Conservation (phyloP, 2,797 vertebrate species). For the Paedocypris micromegethes region DNA sequence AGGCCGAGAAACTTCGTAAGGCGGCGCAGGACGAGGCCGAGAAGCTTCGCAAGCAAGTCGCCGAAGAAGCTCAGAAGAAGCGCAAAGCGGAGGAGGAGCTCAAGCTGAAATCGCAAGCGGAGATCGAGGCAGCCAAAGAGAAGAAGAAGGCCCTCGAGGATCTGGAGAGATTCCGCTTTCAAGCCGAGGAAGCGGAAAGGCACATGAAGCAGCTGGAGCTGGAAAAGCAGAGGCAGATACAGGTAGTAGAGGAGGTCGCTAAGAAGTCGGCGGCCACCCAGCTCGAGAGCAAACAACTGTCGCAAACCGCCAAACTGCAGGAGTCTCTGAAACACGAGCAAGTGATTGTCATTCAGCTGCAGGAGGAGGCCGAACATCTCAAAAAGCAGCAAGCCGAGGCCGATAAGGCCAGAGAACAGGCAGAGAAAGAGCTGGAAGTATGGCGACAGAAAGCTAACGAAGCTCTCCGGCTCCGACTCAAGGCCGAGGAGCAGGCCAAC, state of each 20-base stretch:
- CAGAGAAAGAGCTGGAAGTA: constrained; percentile 86
- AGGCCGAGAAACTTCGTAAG: constrained; percentile 82
- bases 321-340: constrained; percentile 86
- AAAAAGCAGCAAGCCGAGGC: constrained; percentile 82
- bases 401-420: constrained; percentile 75
- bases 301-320: constrained; percentile 80
- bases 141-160: constrained; percentile 88
- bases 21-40: constrained; percentile 88
- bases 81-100: constrained; percentile 87
- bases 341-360: constrained; percentile 77
- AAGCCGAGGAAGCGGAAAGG: constrained; percentile 88
- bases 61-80: constrained; percentile 90
- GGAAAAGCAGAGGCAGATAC: constrained; percentile 83
- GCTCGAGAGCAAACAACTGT: constrained; percentile 76
- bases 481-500: constrained; percentile 90
- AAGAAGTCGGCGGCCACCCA: constrained; percentile 76
- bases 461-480: constrained; percentile 83
- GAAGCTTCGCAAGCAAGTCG: constrained; percentile 83
- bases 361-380: constrained; percentile 82
- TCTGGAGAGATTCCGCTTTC: constrained; percentile 80
- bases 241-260: constrained; percentile 82
- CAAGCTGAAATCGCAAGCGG: constrained; percentile 79
- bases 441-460: constrained; percentile 96
- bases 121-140: constrained; percentile 83
- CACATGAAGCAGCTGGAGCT: constrained; percentile 85